Base-by-base conservation (phyloP, 53 echinoderm and acorn worm genomes). In the Patiria pectinifera region DNA sequence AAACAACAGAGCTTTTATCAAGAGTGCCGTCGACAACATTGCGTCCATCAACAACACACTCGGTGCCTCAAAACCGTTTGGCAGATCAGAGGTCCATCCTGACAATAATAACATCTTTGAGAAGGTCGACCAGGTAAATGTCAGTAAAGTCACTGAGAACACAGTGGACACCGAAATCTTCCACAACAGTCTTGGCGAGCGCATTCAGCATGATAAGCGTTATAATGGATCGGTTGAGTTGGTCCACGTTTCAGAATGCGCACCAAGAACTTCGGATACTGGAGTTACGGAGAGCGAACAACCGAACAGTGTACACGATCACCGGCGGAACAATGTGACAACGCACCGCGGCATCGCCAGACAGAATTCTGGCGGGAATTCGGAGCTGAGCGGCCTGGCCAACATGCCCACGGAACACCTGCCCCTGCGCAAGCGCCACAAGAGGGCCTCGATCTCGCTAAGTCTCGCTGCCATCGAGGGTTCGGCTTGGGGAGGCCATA, bases 351-450 rank as follows among this genome's bases (percentile, higher is more conserved):
- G 25, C 3, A 82, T 4, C 82, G 48, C 62, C n/a, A 72, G n/a
- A 60, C 19, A 24, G 35, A 74, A 22, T 23, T 48, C 72, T 11
- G 66, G 21, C 69, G 16, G 69, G 45, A 45, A 15, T 47, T 63
- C 69, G 63, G 74, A 43, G 12, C 25, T 76, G 21, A 25, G 6
- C 76, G 76, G 45, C 78, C 48, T 87, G 21, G 91, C 93, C 58
- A 84, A 91, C n/a, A 93, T 95, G 9, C 95, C 95, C 6, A 84
- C 75, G 0, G 83, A 92, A 66, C 91, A 95, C 74, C 89, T 95
- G 22, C 95, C 95, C 26, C 93, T 92, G 13, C 93, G 95, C 13
- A 95, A 95, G 63, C 93, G 95, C 44, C 93, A 93, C 45, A 95
- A 87, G 89, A 88, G 93, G 16, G 78, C 77, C 13, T 44, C 61